Evolutionary conservation across 2,797 vertebrate genomes (phyloP), one percentile per base, ranked within the genome.

Genomic region (Carduelis carduelis): DNA sequence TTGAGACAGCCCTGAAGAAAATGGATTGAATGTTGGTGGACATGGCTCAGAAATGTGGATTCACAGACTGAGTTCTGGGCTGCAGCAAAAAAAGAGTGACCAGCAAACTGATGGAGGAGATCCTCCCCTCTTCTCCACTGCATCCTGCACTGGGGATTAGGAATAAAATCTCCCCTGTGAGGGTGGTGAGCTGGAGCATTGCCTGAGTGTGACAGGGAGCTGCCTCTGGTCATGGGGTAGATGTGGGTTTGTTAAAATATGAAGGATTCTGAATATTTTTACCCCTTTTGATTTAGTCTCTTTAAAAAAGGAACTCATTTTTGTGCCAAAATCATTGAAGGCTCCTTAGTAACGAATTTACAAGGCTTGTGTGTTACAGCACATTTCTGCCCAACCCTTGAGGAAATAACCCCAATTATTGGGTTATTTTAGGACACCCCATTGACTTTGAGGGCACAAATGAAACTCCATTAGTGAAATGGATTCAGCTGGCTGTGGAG

Each of bases 361-460:
- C 39, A 39, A 78, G 70, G n/a, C 27, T 69, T 6, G 8, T 70
- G 52, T 70, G 32, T 84, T 74, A 65, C 50, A 76, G 46, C 35
- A 65, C 34, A 43, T 82, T 32, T 20, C 34, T 52, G 37, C 39
- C 49, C 65, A 72, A 16, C 2, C 43, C 66, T 56, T 26, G 65
- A 90, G 80, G 89, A 94, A 94, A 95, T 43, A 83, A 64, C n/a
- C 35, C 34, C 34, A 88, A 69, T 83, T 86, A 57, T 22, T 7
- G 23, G 57, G 46, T 68, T 78, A 57, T 86, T 91, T 93, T 47
- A 39, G 69, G 43, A n/a, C 27, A 65, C 81, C 60, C 32, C 41
- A 64, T 93, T 75, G 64, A 60, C 87, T 80, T 39, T 53, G 41
- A 83, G 37, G 27, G n/a, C 34, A 63, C 32, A 79, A 82, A 84